Percentiles rank a stretch among this genome's conserved stretches.
Conservation (phyloP, 2,113 vertebrate genomes). For the Oceanites oceanicus region DNA sequence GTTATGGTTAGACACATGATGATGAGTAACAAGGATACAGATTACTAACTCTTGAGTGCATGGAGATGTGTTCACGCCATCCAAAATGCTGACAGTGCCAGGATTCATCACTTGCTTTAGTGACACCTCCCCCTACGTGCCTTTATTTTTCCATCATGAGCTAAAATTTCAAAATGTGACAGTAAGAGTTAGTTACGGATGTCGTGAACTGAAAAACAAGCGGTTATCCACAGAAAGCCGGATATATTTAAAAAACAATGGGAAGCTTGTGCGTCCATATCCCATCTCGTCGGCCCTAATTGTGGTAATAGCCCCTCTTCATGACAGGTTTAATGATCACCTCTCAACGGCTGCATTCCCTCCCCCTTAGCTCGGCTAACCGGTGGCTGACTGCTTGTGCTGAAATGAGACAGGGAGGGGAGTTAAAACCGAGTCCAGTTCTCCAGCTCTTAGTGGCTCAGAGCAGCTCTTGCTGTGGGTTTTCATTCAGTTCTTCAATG, state of each 20-base stretch:
- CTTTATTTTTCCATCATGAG: background rate
- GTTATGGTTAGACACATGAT: background rate
- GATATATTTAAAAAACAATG: background rate
- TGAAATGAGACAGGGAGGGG: background rate
- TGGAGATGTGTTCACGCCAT: background rate
- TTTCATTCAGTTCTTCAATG: background rate
- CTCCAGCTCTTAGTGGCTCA: background rate
- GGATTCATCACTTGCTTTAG: background rate
- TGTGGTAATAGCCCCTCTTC: background rate
- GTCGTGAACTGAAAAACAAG: background rate
- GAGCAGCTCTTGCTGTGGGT: background rate
- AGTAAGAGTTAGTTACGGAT: background rate
- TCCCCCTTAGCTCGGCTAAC: background rate
- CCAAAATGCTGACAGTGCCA: background rate
- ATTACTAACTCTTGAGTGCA: background rate
- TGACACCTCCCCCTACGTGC: background rate
- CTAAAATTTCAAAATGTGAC: background rate
- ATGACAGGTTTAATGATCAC: background rate
- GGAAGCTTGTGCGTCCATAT: background rate
- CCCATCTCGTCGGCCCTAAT: background rate
- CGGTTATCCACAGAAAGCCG: background rate
- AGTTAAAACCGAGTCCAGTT: background rate
- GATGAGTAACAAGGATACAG: slow-evolving; percentile 21
- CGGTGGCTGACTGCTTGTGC: background rate
- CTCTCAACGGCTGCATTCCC: background rate